A percentile compares a stretch with the other conserved stretches of the same genome.
phyloP scores from a whole-genome alignment of 2,888 invertebrate genomes.

The Deroplatys truncata region DNA sequence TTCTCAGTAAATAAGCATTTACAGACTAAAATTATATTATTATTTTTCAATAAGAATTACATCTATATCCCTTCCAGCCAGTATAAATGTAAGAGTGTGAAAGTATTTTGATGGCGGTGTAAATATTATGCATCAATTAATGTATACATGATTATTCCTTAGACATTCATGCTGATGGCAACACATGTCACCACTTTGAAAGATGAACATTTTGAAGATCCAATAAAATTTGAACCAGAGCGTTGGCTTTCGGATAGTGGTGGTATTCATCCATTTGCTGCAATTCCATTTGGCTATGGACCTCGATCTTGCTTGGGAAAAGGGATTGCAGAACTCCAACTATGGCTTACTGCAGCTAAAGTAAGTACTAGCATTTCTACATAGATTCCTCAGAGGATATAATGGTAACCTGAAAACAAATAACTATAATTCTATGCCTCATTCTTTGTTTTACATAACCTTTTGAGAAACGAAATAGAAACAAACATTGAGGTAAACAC shows the following conservation, averaged over 20 bases:
- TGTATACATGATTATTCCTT: background rate
- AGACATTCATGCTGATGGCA: conserved; percentile 61
- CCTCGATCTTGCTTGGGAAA: conserved; percentile 59
- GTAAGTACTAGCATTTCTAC: conserved; percentile 39
- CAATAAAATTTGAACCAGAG: conserved; percentile 57
- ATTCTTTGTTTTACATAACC: too few relatives aligned
- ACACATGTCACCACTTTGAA: conserved; percentile 57
- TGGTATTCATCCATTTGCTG: conserved; percentile 53
- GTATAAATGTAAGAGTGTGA: too few relatives aligned
- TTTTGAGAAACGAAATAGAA: too few relatives aligned
- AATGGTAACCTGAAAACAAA: background rate
- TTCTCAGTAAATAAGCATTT: too few relatives aligned
- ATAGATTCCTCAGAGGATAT: background rate
- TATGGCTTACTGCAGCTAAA: conserved; percentile 54
- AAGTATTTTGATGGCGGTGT: too few relatives aligned
- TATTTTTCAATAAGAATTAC: too few relatives aligned
- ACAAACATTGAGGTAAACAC: too few relatives aligned
- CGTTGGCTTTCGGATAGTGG: conserved; percentile 53
- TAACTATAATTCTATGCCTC: too few relatives aligned
- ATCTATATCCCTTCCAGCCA: too few relatives aligned
- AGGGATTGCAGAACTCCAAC: conserved; percentile 57
- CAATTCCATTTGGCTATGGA: conserved; percentile 62
- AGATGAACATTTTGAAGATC: conserved; percentile 63
- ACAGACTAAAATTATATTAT: too few relatives aligned
- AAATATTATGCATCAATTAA: too few relatives aligned